phyloP scores from a whole-genome alignment of 92 coral and sea anemone species.

The Anthopleura xanthogrammica region DNA sequence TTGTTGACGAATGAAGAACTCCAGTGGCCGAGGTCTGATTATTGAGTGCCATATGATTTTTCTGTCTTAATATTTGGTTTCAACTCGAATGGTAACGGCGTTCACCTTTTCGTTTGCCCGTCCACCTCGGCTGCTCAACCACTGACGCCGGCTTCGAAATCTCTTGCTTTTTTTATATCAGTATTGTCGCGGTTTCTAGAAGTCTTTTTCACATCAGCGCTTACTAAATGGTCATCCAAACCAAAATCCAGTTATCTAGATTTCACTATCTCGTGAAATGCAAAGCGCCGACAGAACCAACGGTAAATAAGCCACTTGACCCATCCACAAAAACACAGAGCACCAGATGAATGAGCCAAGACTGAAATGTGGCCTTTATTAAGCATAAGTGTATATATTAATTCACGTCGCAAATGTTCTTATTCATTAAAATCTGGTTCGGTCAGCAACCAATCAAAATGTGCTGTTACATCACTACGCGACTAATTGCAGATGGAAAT shows the following conservation, averaged over 20 bases:
- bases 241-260: not conserved
- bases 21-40: not conserved
- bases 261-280: slow-evolving; percentile 12
- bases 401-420: not conserved
- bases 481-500: not conserved
- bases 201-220: not conserved
- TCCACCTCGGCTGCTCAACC: too few relatives aligned
- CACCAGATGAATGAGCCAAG: not conserved
- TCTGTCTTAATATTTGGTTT: not conserved
- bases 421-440: slow-evolving; percentile 3
- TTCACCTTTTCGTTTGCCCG: not conserved
- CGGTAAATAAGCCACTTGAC: slow-evolving; percentile 29
- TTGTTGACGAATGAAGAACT: not conserved
- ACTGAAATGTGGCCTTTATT: slow-evolving; percentile 5
- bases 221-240: not conserved
- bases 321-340: slow-evolving; percentile 13
- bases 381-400: not conserved
- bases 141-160: not conserved
- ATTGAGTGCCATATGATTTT: not conserved
- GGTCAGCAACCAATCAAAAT: slow-evolving; percentile 11
- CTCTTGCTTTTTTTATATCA: not conserved
- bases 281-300: slow-evolving; percentile 8
- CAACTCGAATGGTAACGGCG: not conserved
- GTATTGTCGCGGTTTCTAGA: not conserved
- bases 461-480: not conserved